Evolutionary conservation across 2,888 invertebrate species (phyloP).

Genomic region (Proisotoma minuta): DNA sequence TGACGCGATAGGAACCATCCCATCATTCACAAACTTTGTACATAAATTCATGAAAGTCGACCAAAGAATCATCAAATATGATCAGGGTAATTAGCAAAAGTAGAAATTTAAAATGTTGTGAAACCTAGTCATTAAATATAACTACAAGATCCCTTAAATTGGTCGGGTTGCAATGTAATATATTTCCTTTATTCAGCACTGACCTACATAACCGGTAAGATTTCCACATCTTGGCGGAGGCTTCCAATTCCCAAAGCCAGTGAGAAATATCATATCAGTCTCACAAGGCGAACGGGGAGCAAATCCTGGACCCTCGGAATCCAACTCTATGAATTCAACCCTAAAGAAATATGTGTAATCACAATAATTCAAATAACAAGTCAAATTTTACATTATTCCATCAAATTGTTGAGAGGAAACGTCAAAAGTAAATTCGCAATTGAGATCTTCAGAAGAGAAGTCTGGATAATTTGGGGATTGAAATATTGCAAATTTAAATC

Average conservation of each 20-base stretch:
- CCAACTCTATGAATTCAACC: slow-evolving; percentile 30
- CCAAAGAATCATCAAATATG: too few species aligned
- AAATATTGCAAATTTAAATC: slow-evolving; percentile 25
- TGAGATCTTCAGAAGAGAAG: slow-evolving; percentile 22
- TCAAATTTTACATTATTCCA: slow-evolving; percentile 4
- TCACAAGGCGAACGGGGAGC: slow-evolving; percentile 26
- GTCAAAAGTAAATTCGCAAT: slow-evolving; percentile 33
- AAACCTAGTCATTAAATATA: too few species aligned
- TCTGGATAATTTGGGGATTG: slow-evolving; percentile 38
- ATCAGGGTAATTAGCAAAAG: too few species aligned
- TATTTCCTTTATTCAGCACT: neutral
- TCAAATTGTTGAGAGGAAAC: slow-evolving; percentile 14
- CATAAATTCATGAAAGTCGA: too few species aligned
- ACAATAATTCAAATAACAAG: too few species aligned
- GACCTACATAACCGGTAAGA: slow-evolving; percentile 35
- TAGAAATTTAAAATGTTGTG: neutral
- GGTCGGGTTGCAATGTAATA: too few species aligned
- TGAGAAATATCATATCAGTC: slow-evolving; percentile 34
- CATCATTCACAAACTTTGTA: too few species aligned
- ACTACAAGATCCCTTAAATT: too few species aligned
- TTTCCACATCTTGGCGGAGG: slow-evolving; percentile 39
- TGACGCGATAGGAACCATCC: too few species aligned
- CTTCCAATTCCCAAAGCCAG: slow-evolving; percentile 39
- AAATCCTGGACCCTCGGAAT: slow-evolving; percentile 29
- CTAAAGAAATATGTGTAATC: slow-evolving; percentile 20